Evolutionary conservation across 2,888 invertebrate genomes (phyloP).

Genomic region (Thysanoteuthis rhombus): DNA sequence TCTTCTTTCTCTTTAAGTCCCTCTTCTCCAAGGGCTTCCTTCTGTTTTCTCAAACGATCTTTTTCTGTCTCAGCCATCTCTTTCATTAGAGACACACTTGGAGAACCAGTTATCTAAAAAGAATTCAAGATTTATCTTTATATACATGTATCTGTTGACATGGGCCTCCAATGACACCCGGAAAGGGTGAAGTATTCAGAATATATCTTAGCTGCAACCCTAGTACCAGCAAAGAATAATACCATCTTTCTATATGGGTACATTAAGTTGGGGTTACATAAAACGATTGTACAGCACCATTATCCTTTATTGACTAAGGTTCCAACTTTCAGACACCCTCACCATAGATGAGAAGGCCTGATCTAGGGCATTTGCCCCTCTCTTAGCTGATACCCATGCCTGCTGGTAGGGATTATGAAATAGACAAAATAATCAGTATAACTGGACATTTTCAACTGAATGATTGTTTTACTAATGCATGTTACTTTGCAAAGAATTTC

Average conservation of each 20-base stretch:
- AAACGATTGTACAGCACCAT: no score
- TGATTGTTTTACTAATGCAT: not conserved
- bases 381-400: no score
- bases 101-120: slow-evolving; percentile 71
- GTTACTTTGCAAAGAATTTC: not conserved
- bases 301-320: no score
- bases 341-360: no score
- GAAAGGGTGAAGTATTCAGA: no score
- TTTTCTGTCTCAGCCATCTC: slow-evolving; percentile 80
- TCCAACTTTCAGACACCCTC: no score
- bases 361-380: no score
- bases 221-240: no score
- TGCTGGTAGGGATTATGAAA: not conserved
- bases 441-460: not conserved
- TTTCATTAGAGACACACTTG: slow-evolving; percentile 75
- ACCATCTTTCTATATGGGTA: no score
- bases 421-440: not conserved
- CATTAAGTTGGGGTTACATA: no score
- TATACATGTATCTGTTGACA: not conserved
- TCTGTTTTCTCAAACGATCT: slow-evolving; percentile 77
- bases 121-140: not conserved
- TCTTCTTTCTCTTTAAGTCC: slow-evolving; percentile 77
- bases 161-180: no score
- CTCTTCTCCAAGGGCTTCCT: slow-evolving; percentile 74
- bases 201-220: no score